Percentiles rank a stretch among this genome's conserved stretches.
phyloP scores from a whole-genome alignment of 2,113 vertebrate species.

The Chascanopsetta lugubris region DNA sequence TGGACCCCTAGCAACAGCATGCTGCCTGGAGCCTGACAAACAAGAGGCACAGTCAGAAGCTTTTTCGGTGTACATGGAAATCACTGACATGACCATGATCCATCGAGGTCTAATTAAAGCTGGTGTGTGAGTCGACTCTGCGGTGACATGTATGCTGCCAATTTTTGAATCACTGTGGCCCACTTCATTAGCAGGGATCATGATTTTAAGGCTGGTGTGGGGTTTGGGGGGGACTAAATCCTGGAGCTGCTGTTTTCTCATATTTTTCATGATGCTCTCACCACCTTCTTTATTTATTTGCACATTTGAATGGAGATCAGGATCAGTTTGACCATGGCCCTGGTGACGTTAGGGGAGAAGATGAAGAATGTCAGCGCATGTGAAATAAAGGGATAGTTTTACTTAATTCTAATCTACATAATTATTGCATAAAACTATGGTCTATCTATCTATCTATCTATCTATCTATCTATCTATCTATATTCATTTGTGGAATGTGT shows the following conservation, averaged over 20 bases:
- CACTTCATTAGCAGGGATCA: slow-evolving; percentile 70
- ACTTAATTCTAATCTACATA: not conserved
- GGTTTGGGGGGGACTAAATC: slow-evolving; percentile 48
- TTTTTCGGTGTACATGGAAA: slow-evolving; percentile 41
- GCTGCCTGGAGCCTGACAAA: slow-evolving; percentile 44
- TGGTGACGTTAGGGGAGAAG: slow-evolving; percentile 27
- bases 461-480: not conserved
- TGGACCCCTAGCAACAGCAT: slow-evolving; percentile 61
- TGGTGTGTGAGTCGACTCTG: slow-evolving; percentile 61
- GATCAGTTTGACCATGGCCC: slow-evolving; percentile 51
- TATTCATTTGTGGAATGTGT: no score
- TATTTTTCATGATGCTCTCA: slow-evolving; percentile 5
- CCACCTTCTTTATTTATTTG: slow-evolving; percentile 52
- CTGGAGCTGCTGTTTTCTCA: slow-evolving; percentile 29
- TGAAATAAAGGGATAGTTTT: slow-evolving; percentile 24
- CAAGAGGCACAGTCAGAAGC: slow-evolving; percentile 48
- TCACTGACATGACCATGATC: slow-evolving; percentile 41
- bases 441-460: not conserved
- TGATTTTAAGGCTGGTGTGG: slow-evolving; percentile 52
- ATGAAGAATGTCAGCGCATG: not conserved
- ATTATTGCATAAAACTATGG: not conserved
- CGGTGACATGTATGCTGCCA: slow-evolving; percentile 54
- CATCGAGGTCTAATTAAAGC: slow-evolving; percentile 74
- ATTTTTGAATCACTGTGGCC: slow-evolving; percentile 56
- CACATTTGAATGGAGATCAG: slow-evolving; percentile 58